A percentile compares a stretch with the other conserved stretches of the same genome.
Conservation (phyloP, 2,113 vertebrate genomes). For the Myrmophylax atrothorax region DNA sequence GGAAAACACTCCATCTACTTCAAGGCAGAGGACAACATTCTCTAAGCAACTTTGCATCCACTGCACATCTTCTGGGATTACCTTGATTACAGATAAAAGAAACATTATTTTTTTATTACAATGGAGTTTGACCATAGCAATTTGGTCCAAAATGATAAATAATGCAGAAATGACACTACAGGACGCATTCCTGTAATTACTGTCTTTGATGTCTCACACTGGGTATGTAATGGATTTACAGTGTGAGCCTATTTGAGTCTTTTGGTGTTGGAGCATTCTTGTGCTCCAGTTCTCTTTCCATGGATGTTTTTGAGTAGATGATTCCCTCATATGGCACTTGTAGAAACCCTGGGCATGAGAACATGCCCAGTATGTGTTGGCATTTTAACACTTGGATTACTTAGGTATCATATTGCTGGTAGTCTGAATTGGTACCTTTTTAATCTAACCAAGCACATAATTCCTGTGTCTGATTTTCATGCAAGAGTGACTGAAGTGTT, state of each 20-base stretch:
- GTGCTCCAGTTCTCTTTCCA: neutral
- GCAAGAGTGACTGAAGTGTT: neutral
- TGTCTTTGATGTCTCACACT: neutral
- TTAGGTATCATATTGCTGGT: neutral
- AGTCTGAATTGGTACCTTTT: neutral
- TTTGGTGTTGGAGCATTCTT: neutral
- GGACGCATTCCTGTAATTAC: neutral
- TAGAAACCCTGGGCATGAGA: neutral
- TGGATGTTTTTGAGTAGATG: neutral
- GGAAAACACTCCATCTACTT: neutral
- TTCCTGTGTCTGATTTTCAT: neutral
- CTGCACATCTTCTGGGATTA: neutral
- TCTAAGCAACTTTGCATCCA: neutral
- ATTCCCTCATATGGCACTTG: neutral
- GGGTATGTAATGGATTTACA: neutral
- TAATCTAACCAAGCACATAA: neutral
- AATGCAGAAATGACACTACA: neutral
- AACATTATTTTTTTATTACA: neutral
- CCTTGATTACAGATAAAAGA: neutral
- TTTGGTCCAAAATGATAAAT: neutral
- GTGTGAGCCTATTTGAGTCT: neutral
- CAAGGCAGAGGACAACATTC: accelerated
- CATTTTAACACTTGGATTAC: neutral
- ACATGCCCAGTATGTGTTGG: neutral
- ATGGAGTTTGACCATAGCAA: neutral